Percentiles rank a stretch among this genome's conserved stretches.
Conservation (phyloP, 2,797 vertebrate genomes). For the Microchirus variegatus region DNA sequence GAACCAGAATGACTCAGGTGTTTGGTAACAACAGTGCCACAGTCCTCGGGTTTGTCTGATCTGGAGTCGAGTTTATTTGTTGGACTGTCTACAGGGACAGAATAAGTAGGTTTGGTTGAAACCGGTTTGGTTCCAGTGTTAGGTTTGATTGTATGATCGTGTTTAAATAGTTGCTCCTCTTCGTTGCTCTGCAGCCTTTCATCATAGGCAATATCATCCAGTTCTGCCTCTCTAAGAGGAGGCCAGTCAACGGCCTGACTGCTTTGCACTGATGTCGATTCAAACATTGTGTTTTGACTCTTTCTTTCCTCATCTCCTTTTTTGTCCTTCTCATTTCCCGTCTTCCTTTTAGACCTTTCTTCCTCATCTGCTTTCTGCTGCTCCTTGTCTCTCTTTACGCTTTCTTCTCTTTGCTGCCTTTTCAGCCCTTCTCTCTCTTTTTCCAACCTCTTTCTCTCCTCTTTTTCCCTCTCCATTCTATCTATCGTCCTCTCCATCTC, state of each 20-base stretch:
- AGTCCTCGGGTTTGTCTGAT: constrained; percentile 13
- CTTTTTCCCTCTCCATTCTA: no score
- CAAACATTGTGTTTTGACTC: not conserved
- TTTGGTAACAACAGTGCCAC: constrained; percentile 11
- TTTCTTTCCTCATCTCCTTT: not conserved
- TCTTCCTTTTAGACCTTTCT: not conserved
- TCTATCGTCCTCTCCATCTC: no score
- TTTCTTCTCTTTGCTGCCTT: no score
- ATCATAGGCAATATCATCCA: constrained; percentile 66
- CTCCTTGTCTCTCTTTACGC: no score
- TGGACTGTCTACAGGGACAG: constrained; percentile 4
- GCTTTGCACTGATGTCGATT: not conserved
- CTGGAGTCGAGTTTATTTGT: constrained; percentile 11
- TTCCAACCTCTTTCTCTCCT: no score
- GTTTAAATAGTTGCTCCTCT: constrained; percentile 16
- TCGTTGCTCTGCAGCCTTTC: constrained; percentile 28
- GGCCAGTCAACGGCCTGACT: constrained; percentile 34
- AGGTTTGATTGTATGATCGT: constrained; percentile 1
- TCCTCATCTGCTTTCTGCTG: not conserved
- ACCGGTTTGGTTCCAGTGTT: not conserved
- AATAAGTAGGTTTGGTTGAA: constrained; percentile 1
- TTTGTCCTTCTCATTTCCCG: not conserved
- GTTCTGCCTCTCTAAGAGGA: constrained; percentile 57
- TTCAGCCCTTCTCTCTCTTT: no score
- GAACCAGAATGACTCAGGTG: constrained; percentile 1